phyloP scores from a whole-genome alignment of 2,113 vertebrate genomes.

The Epinephelus lanceolatus region DNA sequence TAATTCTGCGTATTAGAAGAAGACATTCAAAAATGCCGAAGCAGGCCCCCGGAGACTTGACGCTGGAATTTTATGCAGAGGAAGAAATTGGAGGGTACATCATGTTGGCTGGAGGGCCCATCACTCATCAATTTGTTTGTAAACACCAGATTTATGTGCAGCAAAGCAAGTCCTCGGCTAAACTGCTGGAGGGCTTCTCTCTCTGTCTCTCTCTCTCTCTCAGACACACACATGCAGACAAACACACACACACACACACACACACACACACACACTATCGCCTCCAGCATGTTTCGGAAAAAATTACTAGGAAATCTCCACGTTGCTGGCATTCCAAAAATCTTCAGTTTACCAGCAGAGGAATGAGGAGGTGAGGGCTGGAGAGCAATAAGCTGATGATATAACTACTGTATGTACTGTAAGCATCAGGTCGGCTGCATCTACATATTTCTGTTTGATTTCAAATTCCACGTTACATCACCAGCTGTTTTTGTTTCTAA shows the following conservation, averaged over 20 bases:
- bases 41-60: constrained; percentile 73
- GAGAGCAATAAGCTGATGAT: constrained; percentile 20
- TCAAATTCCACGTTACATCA: constrained; percentile 6
- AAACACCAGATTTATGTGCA: constrained; percentile 85
- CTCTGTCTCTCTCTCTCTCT: background rate
- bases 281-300: constrained; percentile 60
- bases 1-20: constrained; percentile 78
- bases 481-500: background rate
- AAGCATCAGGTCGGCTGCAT: constrained; percentile 24
- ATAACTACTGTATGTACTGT: constrained; percentile 35
- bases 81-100: constrained; percentile 75
- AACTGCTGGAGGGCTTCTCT: constrained; percentile 58
- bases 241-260: background rate
- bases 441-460: constrained; percentile 37
- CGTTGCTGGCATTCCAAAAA: constrained; percentile 43
- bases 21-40: constrained; percentile 72
- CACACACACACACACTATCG: constrained; percentile 4
- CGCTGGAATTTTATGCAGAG: constrained; percentile 65
- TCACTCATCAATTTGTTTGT: constrained; percentile 87
- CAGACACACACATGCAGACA: background rate
- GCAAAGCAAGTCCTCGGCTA: constrained; percentile 77
- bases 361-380: constrained; percentile 4
- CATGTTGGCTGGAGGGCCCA: constrained; percentile 78
- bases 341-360: constrained; percentile 39
- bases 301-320: constrained; percentile 70